Evolutionary conservation across 2,888 invertebrate genomes (phyloP).

Genomic region (Dorcus hopei): DNA sequence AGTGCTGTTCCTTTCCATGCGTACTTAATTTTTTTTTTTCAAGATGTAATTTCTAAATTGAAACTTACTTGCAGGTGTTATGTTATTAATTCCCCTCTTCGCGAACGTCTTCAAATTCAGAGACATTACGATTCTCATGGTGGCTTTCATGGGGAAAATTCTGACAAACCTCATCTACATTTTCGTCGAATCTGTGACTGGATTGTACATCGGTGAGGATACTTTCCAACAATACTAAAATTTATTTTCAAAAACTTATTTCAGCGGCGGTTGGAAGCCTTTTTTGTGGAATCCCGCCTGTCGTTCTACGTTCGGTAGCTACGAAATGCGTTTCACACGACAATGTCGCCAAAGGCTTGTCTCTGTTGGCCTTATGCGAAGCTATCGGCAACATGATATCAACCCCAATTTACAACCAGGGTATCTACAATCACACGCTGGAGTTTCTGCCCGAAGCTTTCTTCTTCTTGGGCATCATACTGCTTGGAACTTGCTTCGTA

Average conservation of each 20-base stretch:
- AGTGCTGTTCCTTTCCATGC: too few species aligned
- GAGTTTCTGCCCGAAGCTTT: neutral
- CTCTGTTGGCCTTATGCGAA: neutral
- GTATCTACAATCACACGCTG: neutral
- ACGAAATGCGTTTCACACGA: neutral
- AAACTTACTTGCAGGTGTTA: constrained; percentile 30
- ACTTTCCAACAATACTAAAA: neutral
- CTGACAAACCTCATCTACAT: constrained; percentile 21
- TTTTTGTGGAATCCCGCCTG: neutral
- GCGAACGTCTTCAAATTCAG: constrained; percentile 42
- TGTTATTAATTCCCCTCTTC: constrained; percentile 39
- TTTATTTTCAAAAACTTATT: neutral
- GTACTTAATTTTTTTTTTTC: too few species aligned
- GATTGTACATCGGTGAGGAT: constrained; percentile 18
- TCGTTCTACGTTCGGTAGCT: neutral
- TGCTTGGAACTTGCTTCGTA: neutral
- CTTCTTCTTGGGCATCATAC: neutral
- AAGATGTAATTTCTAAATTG: neutral
- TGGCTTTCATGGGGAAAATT: constrained; percentile 48
- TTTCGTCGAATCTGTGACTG: constrained; percentile 7
- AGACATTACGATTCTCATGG: constrained; percentile 44
- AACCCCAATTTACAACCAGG: neutral
- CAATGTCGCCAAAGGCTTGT: neutral
- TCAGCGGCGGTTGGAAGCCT: neutral
- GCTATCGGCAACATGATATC: neutral